Base-by-base conservation (phyloP, 2,888 invertebrate species). In the Hydriomena furcata region DNA sequence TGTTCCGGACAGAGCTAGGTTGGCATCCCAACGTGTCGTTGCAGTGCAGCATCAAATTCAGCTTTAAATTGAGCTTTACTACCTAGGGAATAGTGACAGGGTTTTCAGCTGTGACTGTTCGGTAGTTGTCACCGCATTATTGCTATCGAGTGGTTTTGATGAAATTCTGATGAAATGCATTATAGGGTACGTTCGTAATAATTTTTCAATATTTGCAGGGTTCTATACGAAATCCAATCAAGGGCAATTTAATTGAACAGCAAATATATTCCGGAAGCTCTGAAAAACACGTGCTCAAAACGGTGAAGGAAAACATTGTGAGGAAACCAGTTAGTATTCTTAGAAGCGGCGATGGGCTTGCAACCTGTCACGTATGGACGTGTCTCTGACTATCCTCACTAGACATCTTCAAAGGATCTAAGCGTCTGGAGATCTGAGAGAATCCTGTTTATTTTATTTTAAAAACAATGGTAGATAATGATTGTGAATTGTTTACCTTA, bases 1-100 rank as follows among this genome's bases (percentile, higher is more conserved):
- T 90, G 89, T 90, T 90, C 87, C 85, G 85, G 84, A 84, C 81
- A 82, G 82, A 84, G 80, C 85, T 77, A 82, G 84, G 81, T 83
- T 79, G 79, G 82, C 83, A 82, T 82, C 79, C 84, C 85, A 76
- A 79, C 78, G 73, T 79, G 75, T 76, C 80, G 78, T 79, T 85
- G 79, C 85, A 76, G 76, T 76, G 50, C 45, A 66, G 62, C 60
- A 65, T 60, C 55, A 61, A 60, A 63, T 67, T 64, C 60, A 56
- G 52, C 57, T 30, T 68, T 63, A 79, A 70, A 76, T 73, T 82
- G 75, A 72, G 69, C 77, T 73, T 72, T 77, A 78, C 72, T 59
- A 48, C 66, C 54, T 43, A 42, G 51, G 52, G 60, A 58, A 66
- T 73, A 63, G 64, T 58, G 55, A 54, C 53, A 35, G 21, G 10